Conservation (phyloP, 2,113 vertebrate species). For the Echinops telfairi region DNA sequence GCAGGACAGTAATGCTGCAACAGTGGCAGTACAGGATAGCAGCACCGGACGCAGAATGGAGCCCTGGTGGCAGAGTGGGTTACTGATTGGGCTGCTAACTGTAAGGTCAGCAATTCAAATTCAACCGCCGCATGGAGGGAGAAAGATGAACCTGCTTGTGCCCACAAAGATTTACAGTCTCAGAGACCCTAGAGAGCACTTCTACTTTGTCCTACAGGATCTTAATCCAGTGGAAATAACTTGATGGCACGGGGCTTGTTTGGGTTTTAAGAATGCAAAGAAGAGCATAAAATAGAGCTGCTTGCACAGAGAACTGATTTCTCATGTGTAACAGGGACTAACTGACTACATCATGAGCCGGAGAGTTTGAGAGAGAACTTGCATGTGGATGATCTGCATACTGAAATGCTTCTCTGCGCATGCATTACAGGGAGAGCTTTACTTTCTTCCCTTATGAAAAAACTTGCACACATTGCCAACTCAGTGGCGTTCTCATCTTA, state of each 20-base stretch:
- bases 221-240: no score
- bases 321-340: constrained; percentile 32
- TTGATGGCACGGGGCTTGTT: no score
- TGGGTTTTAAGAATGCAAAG: not conserved
- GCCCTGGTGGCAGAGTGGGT: no score
- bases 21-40: no score
- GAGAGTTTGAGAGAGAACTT: constrained; percentile 66
- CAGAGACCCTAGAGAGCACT: no score
- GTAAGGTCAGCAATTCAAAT: no score
- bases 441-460: constrained; percentile 64
- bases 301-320: constrained; percentile 15
- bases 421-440: constrained; percentile 24
- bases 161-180: no score
- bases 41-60: not conserved
- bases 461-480: constrained; percentile 51
- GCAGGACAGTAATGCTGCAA: no score
- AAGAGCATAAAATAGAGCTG: constrained; percentile 19
- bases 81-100: no score
- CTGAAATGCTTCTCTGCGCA: not conserved
- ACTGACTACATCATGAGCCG: not conserved
- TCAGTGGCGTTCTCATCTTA: constrained; percentile 80
- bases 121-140: no score
- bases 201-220: no score
- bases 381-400: constrained; percentile 3
- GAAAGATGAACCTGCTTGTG: no score